Evolutionary conservation across 2,113 vertebrate species (phyloP).

Genomic region (Cheirogaleus medius): DNA sequence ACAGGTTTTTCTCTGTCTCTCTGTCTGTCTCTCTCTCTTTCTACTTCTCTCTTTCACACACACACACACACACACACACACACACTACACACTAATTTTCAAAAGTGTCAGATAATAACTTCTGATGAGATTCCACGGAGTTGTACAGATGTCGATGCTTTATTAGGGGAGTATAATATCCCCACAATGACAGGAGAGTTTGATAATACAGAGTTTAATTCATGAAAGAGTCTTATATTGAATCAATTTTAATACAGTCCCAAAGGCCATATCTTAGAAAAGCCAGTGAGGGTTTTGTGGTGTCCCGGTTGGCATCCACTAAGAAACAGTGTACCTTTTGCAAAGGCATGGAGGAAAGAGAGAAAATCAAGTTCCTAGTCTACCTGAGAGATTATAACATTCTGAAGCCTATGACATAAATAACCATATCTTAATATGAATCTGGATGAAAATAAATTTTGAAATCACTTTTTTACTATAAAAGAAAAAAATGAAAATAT

Average conservation of each 20-base stretch:
- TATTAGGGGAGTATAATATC: not conserved
- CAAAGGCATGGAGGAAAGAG: not conserved
- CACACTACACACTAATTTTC: not conserved
- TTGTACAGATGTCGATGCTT: not conserved
- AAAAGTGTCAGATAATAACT: not conserved
- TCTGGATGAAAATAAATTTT: not conserved
- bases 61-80: not conserved
- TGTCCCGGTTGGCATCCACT: not conserved
- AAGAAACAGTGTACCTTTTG: not conserved
- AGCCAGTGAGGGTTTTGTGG: not conserved
- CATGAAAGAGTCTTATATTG: not conserved
- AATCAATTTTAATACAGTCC: not conserved
- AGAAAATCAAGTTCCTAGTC: not conserved
- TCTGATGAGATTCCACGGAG: not conserved
- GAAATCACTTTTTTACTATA: not conserved
- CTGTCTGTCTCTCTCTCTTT: not conserved
- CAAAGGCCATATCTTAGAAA: not conserved
- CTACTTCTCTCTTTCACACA: not conserved
- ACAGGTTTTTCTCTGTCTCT: not conserved
- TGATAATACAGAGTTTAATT: not conserved
- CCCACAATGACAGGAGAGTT: not conserved
- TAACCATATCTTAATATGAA: not conserved
- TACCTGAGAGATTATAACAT: not conserved
- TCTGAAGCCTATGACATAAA: not conserved
- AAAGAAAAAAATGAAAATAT: not conserved